phyloP scores from a whole-genome alignment of 2,888 invertebrate genomes.

The Hypena proboscidalis region DNA sequence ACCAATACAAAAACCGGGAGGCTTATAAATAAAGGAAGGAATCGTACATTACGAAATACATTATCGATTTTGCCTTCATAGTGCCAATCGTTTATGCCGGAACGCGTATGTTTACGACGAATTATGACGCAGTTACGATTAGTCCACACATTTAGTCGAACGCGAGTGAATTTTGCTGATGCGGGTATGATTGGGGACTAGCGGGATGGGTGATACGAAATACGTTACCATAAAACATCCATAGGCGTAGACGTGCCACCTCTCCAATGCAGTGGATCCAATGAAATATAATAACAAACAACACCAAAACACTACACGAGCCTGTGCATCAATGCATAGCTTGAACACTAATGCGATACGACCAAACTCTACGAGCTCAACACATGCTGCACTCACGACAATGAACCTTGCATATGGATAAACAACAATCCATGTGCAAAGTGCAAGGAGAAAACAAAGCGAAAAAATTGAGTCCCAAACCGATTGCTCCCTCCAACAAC shows the following conservation, averaged over 20 bases:
- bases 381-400: conserved; percentile 80
- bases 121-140: conserved; percentile 68
- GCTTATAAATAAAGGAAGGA: conserved; percentile 69
- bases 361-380: conserved; percentile 83
- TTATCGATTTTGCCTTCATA: conserved; percentile 71
- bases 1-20: conserved; percentile 80
- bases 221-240: conserved; percentile 82
- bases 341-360: conserved; percentile 82
- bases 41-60: conserved; percentile 56
- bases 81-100: conserved; percentile 79
- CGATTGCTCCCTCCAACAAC: conserved; percentile 81
- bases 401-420: conserved; percentile 80
- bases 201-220: conserved; percentile 73
- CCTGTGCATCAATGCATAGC: conserved; percentile 80
- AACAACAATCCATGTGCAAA: conserved; percentile 73
- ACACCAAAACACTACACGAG: conserved; percentile 83
- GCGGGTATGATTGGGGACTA: conserved; percentile 73
- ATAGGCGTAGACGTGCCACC: conserved; percentile 82
- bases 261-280: conserved; percentile 83
- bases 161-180: conserved; percentile 64
- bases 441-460: conserved; percentile 69
- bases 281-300: conserved; percentile 78
- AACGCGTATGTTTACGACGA: conserved; percentile 62
- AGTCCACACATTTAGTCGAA: conserved; percentile 74
- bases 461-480: conserved; percentile 75